A percentile compares a stretch with the other conserved stretches of the same genome.
Conservation (phyloP, 1,140 invertebrate species). For the Lepeophtheirus salmonis region DNA sequence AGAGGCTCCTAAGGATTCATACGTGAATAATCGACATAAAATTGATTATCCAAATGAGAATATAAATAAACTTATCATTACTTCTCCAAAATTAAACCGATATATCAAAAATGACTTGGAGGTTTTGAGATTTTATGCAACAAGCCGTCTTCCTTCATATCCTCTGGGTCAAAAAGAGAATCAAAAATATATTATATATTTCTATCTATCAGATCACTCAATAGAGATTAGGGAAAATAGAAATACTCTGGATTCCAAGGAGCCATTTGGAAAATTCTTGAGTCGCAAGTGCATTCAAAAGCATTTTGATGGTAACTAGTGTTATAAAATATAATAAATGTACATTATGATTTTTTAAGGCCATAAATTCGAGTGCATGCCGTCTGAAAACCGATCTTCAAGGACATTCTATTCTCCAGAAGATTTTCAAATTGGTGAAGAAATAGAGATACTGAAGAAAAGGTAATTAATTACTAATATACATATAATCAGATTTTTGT, state of each 20-base stretch:
- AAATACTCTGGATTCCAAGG: constrained; percentile 36
- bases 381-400: constrained; percentile 19
- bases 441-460: constrained; percentile 16
- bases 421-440: constrained; percentile 18
- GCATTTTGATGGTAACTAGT: constrained; percentile 27
- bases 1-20: constrained; percentile 36
- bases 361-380: neutral
- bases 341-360: neutral
- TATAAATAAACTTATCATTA: neutral
- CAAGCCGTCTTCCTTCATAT: constrained; percentile 57
- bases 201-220: constrained; percentile 68
- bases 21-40: constrained; percentile 29
- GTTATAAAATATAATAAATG: too few relatives aligned
- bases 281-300: constrained; percentile 56
- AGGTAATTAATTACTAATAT: too few relatives aligned
- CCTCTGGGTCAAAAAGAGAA: constrained; percentile 37
- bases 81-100: constrained; percentile 34
- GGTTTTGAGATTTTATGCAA: constrained; percentile 60
- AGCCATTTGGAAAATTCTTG: constrained; percentile 47
- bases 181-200: constrained; percentile 53
- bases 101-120: constrained; percentile 55
- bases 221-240: constrained; percentile 62
- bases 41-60: constrained; percentile 22
- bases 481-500: too few relatives aligned
- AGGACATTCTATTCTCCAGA: constrained; percentile 12